These are phyloP conservation scores for Hylaeus volcanicus DNA, from an alignment of 1,140 invertebrate genomes.

Conservation along the genomic window DNA sequence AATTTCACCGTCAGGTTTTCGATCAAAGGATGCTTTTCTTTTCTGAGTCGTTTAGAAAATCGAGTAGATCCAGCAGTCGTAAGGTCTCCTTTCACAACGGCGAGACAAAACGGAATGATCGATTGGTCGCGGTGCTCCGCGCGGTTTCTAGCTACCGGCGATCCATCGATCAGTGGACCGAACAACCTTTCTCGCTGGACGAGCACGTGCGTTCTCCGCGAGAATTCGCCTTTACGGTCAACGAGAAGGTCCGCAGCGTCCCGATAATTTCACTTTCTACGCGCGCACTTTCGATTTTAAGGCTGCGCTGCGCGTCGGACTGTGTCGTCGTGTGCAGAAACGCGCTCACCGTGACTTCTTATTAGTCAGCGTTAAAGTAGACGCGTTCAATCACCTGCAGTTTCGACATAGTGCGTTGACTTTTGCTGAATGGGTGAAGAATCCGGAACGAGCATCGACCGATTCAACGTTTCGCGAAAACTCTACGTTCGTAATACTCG, in stretches of 20 bases:
- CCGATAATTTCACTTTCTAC: conserved; percentile 72
- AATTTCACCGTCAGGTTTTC: too few relatives aligned
- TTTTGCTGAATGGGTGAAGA: background rate
- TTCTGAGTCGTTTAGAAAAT: conserved; percentile 31
- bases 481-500: too few relatives aligned
- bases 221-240: conserved; percentile 23
- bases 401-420: conserved; percentile 4
- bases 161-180: conserved; percentile 33
- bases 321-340: conserved; percentile 34
- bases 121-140: background rate
- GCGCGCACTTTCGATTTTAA: conserved; percentile 73
- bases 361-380: conserved; percentile 26
- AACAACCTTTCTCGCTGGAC: conserved; percentile 12
- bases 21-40: background rate
- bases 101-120: background rate
- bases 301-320: conserved; percentile 21
- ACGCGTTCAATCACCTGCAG: conserved; percentile 19
- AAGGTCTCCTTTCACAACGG: conserved; percentile 23
- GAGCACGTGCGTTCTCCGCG: background rate
- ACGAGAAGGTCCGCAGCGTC: conserved; percentile 9
- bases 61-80: background rate
- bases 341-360: conserved; percentile 38
- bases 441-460: background rate
- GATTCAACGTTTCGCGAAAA: background rate
- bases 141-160: conserved; percentile 23